These are phyloP conservation scores for Calliphora vomitoria DNA, from an alignment of 2,888 invertebrate species.

Conservation along the genomic window DNA sequence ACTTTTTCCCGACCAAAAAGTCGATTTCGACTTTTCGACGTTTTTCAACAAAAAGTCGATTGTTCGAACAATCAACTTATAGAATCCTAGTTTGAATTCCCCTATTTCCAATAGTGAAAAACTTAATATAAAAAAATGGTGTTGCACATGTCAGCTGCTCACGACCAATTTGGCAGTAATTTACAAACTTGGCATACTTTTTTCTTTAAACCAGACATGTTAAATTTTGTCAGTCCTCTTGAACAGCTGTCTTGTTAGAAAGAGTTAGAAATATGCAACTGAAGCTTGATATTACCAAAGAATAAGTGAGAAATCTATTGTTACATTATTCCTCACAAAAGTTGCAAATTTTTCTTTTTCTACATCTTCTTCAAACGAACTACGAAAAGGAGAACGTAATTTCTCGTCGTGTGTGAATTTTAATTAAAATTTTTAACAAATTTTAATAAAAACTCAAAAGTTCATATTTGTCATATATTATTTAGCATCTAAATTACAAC, in stretches of 20 bases:
- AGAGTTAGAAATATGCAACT: neutral
- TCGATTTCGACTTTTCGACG: no score
- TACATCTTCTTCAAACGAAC: constrained; percentile 64
- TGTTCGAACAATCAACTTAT: no score
- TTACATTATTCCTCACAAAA: constrained; percentile 2
- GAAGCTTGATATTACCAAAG: neutral
- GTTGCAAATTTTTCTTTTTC: constrained; percentile 37
- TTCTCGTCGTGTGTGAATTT: constrained; percentile 72
- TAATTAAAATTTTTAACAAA: constrained; percentile 57
- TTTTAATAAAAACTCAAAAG: constrained; percentile 62
- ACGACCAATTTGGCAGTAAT: constrained; percentile 20
- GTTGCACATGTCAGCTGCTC: no score
- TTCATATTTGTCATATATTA: constrained; percentile 2
- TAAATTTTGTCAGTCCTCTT: neutral
- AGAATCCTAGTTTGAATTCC: no score
- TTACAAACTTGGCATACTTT: constrained; percentile 1
- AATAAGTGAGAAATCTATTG: constrained; percentile 21
- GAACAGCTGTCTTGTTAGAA: constrained; percentile 52
- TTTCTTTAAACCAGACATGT: constrained; percentile 16
- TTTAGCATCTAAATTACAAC: constrained; percentile 15
- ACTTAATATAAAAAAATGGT: no score
- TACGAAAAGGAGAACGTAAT: constrained; percentile 71
- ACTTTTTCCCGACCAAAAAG: no score
- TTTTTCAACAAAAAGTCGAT: no score
- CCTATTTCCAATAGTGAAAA: no score